Conservation (phyloP, 2,113 vertebrate genomes). For the Polyodon spathula region DNA sequence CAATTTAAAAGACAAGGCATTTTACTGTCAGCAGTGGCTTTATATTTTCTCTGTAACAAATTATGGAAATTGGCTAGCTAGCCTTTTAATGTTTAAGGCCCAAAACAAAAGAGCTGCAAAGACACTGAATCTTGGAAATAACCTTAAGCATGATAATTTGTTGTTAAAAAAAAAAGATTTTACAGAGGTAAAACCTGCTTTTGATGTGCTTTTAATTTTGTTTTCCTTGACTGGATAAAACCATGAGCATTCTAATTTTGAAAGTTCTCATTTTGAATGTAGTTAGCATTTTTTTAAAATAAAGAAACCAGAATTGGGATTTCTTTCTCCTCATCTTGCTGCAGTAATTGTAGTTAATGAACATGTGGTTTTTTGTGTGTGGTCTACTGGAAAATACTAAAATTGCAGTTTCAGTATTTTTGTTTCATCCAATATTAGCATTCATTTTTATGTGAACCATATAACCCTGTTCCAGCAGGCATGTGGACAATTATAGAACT, state of each 20-base stretch:
- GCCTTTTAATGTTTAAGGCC: conserved; percentile 56
- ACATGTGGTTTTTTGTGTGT: conserved; percentile 55
- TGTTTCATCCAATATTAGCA: conserved; percentile 59
- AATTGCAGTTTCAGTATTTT: conserved; percentile 66
- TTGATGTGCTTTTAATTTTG: conserved; percentile 71
- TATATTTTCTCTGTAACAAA: conserved; percentile 54
- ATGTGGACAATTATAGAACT: conserved; percentile 71
- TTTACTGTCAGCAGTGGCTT: conserved; percentile 63
- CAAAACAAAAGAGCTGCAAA: conserved; percentile 48
- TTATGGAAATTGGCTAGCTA: no score
- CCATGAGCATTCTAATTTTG: no score
- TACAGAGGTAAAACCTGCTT: conserved; percentile 66
- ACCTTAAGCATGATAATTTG: conserved; percentile 68
- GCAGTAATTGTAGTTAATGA: conserved; percentile 74
- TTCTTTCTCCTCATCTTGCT: conserved; percentile 46
- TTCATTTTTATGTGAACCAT: conserved; percentile 51
- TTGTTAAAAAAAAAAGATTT: conserved; percentile 65
- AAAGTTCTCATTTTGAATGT: conserved; percentile 54
- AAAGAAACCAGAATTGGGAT: conserved; percentile 52
- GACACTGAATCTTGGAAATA: conserved; percentile 64
- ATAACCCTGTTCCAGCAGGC: conserved; percentile 55
- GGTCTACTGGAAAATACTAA: conserved; percentile 68
- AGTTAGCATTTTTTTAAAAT: conserved; percentile 50
- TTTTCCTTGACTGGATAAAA: conserved; percentile 63
- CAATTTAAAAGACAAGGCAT: conserved; percentile 60